These are phyloP conservation scores for Andrena chrysosceles DNA, from an alignment of 2,888 invertebrate species.

Conservation along the genomic window DNA sequence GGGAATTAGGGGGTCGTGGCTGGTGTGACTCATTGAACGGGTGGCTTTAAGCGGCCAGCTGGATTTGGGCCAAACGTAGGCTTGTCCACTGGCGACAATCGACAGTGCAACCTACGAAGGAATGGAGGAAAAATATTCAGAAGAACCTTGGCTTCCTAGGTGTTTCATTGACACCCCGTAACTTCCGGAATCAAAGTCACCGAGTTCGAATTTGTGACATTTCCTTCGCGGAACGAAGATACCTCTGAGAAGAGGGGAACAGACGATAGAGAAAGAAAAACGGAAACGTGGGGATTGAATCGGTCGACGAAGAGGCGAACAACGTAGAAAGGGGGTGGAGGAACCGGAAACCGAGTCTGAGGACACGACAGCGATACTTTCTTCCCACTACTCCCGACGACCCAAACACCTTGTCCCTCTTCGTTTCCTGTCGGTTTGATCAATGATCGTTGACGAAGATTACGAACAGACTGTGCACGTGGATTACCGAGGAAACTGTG, in stretches of 20 bases:
- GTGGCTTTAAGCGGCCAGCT: no score
- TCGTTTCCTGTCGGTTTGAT: not conserved
- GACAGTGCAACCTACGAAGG: no score
- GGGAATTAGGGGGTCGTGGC: no score
- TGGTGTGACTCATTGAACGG: no score
- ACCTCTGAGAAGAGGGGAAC: not conserved
- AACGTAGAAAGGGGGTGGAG: conserved; percentile 25
- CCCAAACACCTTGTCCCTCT: not conserved
- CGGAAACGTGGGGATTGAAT: conserved; percentile 3
- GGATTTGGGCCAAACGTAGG: no score
- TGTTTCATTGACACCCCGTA: not conserved
- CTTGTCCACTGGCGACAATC: no score
- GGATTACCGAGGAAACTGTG: conserved; percentile 13
- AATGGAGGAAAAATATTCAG: no score
- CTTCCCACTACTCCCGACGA: conserved; percentile 9
- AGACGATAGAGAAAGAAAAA: conserved; percentile 11
- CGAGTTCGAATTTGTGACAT: not conserved
- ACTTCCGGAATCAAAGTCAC: not conserved
- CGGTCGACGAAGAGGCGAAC: conserved; percentile 13
- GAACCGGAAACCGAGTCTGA: conserved; percentile 11
- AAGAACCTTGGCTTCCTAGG: not conserved
- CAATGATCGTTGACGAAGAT: not conserved
- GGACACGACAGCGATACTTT: conserved; percentile 6
- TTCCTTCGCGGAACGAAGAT: not conserved
- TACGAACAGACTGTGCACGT: conserved; percentile 1